Percentiles rank a stretch among this genome's conserved stretches.
These are phyloP conservation scores for Paramormyrops hopkinsi DNA, from an alignment of 2,797 vertebrate genomes.

Conservation along the genomic window DNA sequence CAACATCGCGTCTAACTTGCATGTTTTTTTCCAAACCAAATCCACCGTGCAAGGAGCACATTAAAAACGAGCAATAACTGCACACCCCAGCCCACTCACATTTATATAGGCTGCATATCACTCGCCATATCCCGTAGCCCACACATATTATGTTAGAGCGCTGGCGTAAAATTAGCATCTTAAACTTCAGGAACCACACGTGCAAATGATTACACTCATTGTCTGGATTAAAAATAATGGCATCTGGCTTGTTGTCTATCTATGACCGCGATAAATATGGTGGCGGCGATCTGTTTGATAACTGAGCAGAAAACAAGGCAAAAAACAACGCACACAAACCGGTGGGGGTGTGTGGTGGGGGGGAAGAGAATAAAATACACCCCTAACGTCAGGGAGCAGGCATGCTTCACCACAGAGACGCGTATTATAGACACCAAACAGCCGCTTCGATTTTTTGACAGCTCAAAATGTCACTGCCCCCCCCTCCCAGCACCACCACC, in stretches of 20 bases:
- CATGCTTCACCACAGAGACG: constrained; percentile 29
- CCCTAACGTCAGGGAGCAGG: constrained; percentile 39
- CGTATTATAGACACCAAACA: constrained; percentile 43
- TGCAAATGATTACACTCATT: background rate
- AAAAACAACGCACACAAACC: constrained; percentile 13
- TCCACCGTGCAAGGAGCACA: background rate
- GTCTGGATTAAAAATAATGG: background rate
- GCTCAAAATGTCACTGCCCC: constrained; percentile 33
- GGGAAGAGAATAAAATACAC: constrained; percentile 31
- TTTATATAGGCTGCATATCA: background rate
- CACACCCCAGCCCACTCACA: constrained; percentile 10
- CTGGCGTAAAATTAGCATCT: constrained; percentile 1
- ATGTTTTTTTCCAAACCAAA: background rate
- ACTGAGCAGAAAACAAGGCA: constrained; percentile 20
- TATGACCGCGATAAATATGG: background rate
- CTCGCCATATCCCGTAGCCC: constrained; percentile 1
- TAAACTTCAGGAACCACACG: constrained; percentile 7
- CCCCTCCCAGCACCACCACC: background rate
- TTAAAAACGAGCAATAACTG: background rate
- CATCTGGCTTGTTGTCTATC: background rate
- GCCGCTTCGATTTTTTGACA: constrained; percentile 34
- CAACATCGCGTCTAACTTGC: background rate
- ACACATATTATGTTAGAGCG: background rate
- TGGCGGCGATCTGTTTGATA: background rate
- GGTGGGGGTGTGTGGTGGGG: constrained; percentile 24